These are phyloP conservation scores for Agonopterix arenella DNA, from an alignment of 2,888 invertebrate genomes.

Conservation along the genomic window DNA sequence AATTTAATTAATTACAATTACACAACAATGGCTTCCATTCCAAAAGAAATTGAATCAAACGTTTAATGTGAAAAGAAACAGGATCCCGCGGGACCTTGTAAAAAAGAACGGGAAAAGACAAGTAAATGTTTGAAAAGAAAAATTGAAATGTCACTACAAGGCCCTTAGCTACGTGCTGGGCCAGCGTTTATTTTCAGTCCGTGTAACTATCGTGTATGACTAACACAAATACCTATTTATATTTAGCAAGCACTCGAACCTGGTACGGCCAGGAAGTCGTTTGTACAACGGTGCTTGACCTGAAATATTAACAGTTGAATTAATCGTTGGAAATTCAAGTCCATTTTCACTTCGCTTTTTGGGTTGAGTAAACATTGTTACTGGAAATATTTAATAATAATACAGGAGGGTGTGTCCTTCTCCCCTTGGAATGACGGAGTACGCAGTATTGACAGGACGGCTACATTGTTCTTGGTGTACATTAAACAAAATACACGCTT, in stretches of 20 bases:
- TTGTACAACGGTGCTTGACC: constrained; percentile 44
- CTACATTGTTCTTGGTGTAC: too few relatives aligned
- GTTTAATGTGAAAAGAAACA: constrained; percentile 2
- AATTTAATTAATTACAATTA: background rate
- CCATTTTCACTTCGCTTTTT: too few relatives aligned
- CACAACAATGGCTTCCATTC: background rate
- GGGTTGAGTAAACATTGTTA: too few relatives aligned
- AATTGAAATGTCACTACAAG: constrained; percentile 24
- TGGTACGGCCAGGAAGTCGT: constrained; percentile 49
- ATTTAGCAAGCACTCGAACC: constrained; percentile 41
- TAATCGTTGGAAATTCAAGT: constrained; percentile 22
- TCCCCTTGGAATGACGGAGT: too few relatives aligned
- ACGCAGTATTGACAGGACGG: too few relatives aligned
- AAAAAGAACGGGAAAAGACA: constrained; percentile 1
- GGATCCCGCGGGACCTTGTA: constrained; percentile 9
- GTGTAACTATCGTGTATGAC: constrained; percentile 14
- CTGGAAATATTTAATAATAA: too few relatives aligned
- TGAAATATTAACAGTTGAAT: constrained; percentile 31
- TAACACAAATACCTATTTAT: constrained; percentile 37
- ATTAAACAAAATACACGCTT: too few relatives aligned
- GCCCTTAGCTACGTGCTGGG: constrained; percentile 27
- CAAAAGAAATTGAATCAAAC: constrained; percentile 1
- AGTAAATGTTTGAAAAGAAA: constrained; percentile 5
- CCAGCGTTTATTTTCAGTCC: constrained; percentile 27
- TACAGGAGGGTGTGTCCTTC: too few relatives aligned